Evolutionary conservation across 2,888 invertebrate species (phyloP).

Genomic region (Drosophila silvestris): DNA sequence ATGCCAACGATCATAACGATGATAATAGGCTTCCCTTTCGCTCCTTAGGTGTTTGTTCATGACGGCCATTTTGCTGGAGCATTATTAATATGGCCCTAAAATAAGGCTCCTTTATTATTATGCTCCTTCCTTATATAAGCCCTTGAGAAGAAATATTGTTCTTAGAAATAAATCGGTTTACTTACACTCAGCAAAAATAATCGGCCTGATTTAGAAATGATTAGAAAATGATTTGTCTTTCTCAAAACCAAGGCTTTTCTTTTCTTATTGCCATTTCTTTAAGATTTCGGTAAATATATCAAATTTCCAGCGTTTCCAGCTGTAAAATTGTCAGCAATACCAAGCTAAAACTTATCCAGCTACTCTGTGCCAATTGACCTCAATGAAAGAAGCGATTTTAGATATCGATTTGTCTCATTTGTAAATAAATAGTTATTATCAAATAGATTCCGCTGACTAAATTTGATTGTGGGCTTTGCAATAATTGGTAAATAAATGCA

Average conservation of each 20-base stretch:
- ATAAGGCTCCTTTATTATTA: not conserved
- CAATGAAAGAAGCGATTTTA: not conserved
- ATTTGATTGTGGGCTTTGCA: constrained; percentile 9
- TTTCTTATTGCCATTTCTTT: rapidly evolving
- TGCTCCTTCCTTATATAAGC: not conserved
- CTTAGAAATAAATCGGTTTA: not conserved
- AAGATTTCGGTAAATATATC: not conserved
- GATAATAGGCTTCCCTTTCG: constrained; percentile 17
- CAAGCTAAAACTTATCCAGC: not conserved
- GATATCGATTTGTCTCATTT: not conserved
- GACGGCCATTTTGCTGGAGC: constrained; percentile 18
- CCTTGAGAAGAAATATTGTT: not conserved
- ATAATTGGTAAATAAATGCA: constrained; percentile 51
- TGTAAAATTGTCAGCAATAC: not conserved
- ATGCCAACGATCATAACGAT: constrained; percentile 46
- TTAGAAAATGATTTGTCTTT: not conserved
- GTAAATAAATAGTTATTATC: not conserved
- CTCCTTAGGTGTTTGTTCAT: constrained; percentile 7
- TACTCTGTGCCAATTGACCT: not conserved
- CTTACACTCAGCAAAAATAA: not conserved
- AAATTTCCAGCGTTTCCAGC: not conserved
- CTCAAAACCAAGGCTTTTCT: not conserved
- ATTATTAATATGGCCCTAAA: not conserved
- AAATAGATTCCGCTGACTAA: constrained; percentile 6
- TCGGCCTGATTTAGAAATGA: not conserved